These are phyloP conservation scores for Euzetes globulus DNA, from an alignment of 2,888 invertebrate species.

Conservation along the genomic window DNA sequence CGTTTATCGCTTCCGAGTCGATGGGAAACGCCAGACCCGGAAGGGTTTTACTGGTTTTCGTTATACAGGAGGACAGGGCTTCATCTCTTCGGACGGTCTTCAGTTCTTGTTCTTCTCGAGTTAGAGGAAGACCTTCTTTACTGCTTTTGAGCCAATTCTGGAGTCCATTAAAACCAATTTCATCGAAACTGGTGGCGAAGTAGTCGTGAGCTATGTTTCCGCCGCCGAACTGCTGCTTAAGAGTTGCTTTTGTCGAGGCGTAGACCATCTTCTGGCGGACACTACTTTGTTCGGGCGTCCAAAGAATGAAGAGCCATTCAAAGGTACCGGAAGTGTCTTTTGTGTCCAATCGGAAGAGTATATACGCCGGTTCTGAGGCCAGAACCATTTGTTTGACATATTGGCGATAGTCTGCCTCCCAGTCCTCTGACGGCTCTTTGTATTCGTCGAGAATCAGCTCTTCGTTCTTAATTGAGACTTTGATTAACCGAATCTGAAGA, in stretches of 20 bases:
- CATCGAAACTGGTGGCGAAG: slow-evolving; percentile 66
- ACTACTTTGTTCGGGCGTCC: slow-evolving; percentile 86
- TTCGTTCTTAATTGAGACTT: slow-evolving; percentile 74
- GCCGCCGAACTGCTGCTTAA: slow-evolving; percentile 92
- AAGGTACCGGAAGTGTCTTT: slow-evolving; percentile 39
- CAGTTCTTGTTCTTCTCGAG: slow-evolving; percentile 48
- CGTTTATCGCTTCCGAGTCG: slow-evolving; percentile 66
- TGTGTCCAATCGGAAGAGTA: slow-evolving; percentile 66
- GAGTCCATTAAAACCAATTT: slow-evolving; percentile 11
- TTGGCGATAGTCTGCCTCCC: slow-evolving; percentile 57
- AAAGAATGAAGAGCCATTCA: slow-evolving; percentile 65
- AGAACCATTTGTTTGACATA: slow-evolving; percentile 63
- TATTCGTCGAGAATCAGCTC: slow-evolving; percentile 28
- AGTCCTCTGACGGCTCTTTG: slow-evolving; percentile 32
- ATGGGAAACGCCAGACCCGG: slow-evolving; percentile 84
- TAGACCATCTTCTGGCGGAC: slow-evolving; percentile 93
- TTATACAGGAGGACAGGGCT: slow-evolving; percentile 14
- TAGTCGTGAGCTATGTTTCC: slow-evolving; percentile 66
- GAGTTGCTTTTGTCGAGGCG: slow-evolving; percentile 92
- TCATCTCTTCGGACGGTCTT: slow-evolving; percentile 46
- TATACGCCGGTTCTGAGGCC: slow-evolving; percentile 78
- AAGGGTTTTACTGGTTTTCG: slow-evolving; percentile 55
- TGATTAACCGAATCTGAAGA: slow-evolving; percentile 56
- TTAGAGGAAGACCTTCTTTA: slow-evolving; percentile 9
- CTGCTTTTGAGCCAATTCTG: slow-evolving; percentile 27